A percentile compares a stretch with the other conserved stretches of the same genome.
phyloP scores from a whole-genome alignment of 2,888 invertebrate species.

The Patella depressa region DNA sequence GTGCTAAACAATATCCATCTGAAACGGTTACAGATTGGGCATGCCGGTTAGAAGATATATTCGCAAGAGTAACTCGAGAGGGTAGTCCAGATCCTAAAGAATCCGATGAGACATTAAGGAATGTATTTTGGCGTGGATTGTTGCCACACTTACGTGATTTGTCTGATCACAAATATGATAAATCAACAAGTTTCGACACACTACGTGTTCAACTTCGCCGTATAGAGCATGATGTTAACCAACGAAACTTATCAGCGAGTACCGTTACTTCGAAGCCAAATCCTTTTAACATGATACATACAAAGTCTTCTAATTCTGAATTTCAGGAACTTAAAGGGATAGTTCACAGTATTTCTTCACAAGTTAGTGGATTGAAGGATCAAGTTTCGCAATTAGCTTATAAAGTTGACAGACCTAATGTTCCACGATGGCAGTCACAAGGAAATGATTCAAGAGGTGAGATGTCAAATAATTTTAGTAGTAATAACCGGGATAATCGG shows the following conservation, averaged over 20 bases:
- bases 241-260: no score
- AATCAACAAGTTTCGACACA: not conserved
- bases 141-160: not conserved
- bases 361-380: not conserved
- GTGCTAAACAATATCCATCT: no score
- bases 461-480: not conserved
- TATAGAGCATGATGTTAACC: not conserved
- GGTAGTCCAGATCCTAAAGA: not conserved
- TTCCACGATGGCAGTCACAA: no score
- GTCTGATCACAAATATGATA: no score
- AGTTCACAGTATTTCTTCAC: not conserved
- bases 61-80: not conserved
- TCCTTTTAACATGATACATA: no score
- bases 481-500: not conserved
- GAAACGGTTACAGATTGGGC: not conserved
- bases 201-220: not conserved
- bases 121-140: not conserved
- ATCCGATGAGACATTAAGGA: not conserved
- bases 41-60: conserved; percentile 11
- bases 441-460: not conserved
- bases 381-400: not conserved
- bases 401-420: no score
- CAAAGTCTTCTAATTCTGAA: not conserved
- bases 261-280: no score
- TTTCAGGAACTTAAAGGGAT: not conserved